Base-by-base conservation (phyloP, 2,797 vertebrate species). In the Euphonia xanthogaster region DNA sequence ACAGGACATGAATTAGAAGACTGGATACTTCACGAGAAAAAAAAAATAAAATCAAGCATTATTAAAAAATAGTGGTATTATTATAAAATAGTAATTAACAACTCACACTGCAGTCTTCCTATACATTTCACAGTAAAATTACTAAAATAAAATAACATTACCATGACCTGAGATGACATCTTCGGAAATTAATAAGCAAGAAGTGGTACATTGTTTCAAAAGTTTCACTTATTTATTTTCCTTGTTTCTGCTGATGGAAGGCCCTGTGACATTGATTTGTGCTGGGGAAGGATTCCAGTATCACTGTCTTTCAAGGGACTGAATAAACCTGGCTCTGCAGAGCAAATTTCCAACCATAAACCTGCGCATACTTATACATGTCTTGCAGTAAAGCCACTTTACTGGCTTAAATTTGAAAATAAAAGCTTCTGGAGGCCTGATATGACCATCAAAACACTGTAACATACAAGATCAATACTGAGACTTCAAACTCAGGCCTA, bases 281-380 rank as follows among this genome's bases (percentile, higher is more conserved):
- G 45, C 37, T 14, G 12, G 30, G 44, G 35, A 57, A 76, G n/a
- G 28, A 68, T n/a, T 57, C 16, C 42, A 13, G 12, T 16, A 15
- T 13, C 0, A 0, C 18, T 12, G 24, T 12, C 42, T 67, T 76
- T 45, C 68, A 44, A 35, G 30, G 39, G n/a, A 28, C 61, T 50
- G 44, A 45, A 47, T 24, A 39, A 88, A 60, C 14, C 3, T 27
- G 23, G 44, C 21, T 25, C 37, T 71, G 63, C 40, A 81, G 80
- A 90, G 65, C 33, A 57, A 4, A 57, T 42, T 39, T 67, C 35
- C 39, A 74, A 10, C 42, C 31, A 40, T 14, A 77, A 70, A 63
- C 14, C 42, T 27, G 15, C 19, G 21, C 8, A 5, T 20, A 74
- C 12, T 68, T 37, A 48, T 0, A 28, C 44, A 27, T 0, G 0